Conservation (phyloP, 2,113 vertebrate species). For the Pelecanus crispus region DNA sequence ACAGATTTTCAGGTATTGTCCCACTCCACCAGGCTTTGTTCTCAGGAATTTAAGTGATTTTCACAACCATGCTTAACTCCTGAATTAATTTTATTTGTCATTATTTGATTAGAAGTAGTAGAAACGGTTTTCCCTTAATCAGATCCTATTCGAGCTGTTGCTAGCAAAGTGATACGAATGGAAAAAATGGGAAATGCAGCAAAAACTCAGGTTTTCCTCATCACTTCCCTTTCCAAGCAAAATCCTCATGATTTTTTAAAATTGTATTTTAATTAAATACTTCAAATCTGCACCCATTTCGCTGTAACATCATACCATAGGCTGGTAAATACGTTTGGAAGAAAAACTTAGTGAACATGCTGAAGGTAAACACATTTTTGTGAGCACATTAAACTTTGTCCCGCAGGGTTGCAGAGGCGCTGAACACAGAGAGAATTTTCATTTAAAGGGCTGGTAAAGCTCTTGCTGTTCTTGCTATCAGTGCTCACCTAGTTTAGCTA, state of each 20-base stretch:
- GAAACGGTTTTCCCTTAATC: background rate
- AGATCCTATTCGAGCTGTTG: background rate
- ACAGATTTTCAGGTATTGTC: background rate
- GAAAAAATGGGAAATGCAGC: background rate
- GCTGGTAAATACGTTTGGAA: background rate
- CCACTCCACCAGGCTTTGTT: background rate
- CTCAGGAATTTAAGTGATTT: background rate
- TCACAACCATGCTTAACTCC: background rate
- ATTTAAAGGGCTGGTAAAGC: constrained; percentile 8
- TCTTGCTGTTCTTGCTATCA: constrained; percentile 29
- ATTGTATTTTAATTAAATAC: background rate
- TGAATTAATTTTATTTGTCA: background rate
- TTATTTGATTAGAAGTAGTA: background rate
- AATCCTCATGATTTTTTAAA: background rate
- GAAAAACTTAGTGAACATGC: background rate
- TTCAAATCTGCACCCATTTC: background rate
- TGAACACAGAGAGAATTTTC: constrained; percentile 7
- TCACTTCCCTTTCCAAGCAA: background rate
- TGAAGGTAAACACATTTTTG: background rate
- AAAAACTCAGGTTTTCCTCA: background rate
- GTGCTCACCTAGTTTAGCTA: constrained; percentile 60
- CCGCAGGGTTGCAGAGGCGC: background rate
- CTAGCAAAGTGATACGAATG: background rate
- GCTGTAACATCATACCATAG: background rate
- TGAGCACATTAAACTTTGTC: background rate